phyloP scores from a whole-genome alignment of 2,113 vertebrate genomes.

The Menidia beryllina region DNA sequence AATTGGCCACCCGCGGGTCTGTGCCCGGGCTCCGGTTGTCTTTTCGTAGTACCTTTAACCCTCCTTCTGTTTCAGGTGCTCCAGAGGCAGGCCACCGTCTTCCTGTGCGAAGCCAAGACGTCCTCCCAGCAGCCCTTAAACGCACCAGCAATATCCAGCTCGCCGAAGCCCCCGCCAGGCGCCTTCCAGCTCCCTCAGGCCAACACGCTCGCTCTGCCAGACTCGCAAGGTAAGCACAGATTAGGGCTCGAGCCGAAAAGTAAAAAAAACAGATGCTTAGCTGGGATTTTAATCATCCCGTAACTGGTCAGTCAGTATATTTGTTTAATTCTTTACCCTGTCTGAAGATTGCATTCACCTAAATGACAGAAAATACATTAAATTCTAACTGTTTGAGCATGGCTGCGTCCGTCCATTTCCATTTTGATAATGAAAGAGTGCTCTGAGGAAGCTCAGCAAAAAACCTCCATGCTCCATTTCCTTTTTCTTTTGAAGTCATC shows the following conservation, averaged over 20 bases:
- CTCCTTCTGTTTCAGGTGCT: slow-evolving; percentile 72
- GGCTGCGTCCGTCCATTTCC: slow-evolving; percentile 1
- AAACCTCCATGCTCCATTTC: too few relatives aligned
- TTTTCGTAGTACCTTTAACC: background rate
- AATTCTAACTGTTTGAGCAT: background rate
- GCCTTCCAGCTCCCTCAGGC: slow-evolving; percentile 69
- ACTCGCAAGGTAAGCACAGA: slow-evolving; percentile 61
- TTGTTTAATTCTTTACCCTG: too few relatives aligned
- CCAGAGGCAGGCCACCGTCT: slow-evolving; percentile 91
- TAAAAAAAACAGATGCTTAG: too few relatives aligned
- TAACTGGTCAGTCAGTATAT: too few relatives aligned
- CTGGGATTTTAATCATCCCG: too few relatives aligned
- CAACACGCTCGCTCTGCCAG: slow-evolving; percentile 58
- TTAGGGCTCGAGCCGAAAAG: background rate
- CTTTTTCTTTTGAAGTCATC: too few relatives aligned
- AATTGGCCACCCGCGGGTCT: background rate
- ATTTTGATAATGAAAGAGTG: slow-evolving; percentile 13
- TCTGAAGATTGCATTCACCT: too few relatives aligned
- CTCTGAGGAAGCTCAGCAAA: background rate
- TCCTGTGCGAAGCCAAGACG: slow-evolving; percentile 84
- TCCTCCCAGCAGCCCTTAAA: slow-evolving; percentile 82
- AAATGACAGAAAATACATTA: slow-evolving; percentile 10
- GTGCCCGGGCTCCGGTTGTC: background rate
- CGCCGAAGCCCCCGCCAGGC: slow-evolving; percentile 53
- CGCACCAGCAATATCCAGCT: slow-evolving; percentile 57